A percentile compares a stretch with the other conserved stretches of the same genome.
Evolutionary conservation across 2,888 invertebrate species (phyloP).

Genomic region (Sarcophaga rosellei): DNA sequence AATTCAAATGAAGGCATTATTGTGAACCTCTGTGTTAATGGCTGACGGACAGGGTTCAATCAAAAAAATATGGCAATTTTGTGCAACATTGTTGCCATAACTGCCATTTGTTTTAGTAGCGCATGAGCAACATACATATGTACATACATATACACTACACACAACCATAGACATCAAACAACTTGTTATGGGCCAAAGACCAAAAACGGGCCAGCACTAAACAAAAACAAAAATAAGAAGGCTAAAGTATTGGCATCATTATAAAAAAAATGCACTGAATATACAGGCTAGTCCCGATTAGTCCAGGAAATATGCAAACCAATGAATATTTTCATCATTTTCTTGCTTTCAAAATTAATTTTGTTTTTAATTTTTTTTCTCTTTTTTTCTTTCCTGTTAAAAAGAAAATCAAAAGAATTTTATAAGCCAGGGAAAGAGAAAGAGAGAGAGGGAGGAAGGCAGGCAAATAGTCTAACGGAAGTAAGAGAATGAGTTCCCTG

Average conservation of each 20-base stretch:
- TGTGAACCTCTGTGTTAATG: slow-evolving; percentile 24
- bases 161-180: neutral
- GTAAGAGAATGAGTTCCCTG: neutral
- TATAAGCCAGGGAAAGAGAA: neutral
- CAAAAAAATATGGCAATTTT: slow-evolving; percentile 50
- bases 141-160: neutral
- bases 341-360: neutral
- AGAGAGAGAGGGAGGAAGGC: too few species aligned
- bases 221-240: slow-evolving; percentile 35
- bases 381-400: neutral
- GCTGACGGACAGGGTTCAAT: slow-evolving; percentile 64
- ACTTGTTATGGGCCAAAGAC: too few species aligned
- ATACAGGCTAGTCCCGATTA: neutral
- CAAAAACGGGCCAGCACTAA: neutral
- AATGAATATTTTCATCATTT: slow-evolving; percentile 40
- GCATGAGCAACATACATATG: neutral
- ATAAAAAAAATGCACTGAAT: slow-evolving; percentile 31
- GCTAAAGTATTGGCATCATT: slow-evolving; percentile 12
- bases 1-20: slow-evolving; percentile 50
- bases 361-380: neutral
- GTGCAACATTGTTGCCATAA: slow-evolving; percentile 62
- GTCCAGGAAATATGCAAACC: slow-evolving; percentile 30
- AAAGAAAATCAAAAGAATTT: neutral
- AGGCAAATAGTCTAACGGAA: neutral
- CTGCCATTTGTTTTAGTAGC: slow-evolving; percentile 34